phyloP scores from a whole-genome alignment of 2,113 vertebrate genomes.

The Macquaria australasica region DNA sequence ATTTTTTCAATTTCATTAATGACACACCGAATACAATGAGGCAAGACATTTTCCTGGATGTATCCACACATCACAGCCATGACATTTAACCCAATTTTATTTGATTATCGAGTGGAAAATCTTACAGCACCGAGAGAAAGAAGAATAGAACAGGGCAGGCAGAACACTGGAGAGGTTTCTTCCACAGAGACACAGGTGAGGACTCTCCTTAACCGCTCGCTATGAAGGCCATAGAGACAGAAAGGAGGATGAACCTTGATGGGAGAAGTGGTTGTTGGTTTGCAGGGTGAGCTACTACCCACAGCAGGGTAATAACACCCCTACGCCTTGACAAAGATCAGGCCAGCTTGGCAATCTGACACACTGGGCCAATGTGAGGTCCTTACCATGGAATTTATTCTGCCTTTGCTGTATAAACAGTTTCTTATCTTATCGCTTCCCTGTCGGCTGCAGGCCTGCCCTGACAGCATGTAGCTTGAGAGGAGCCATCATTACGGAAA shows the following conservation, averaged over 20 bases:
- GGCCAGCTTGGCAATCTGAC: conserved; percentile 42
- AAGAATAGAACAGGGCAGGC: conserved; percentile 5
- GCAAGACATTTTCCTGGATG: conserved; percentile 7
- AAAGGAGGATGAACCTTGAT: not conserved
- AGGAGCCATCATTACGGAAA: conserved; percentile 62
- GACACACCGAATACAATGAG: conserved; percentile 1
- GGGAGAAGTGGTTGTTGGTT: conserved; percentile 39
- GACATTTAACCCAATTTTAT: conserved; percentile 46
- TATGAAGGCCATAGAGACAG: conserved; percentile 10
- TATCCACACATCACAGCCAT: conserved; percentile 37
- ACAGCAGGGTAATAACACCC: conserved; percentile 43
- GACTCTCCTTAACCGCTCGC: conserved; percentile 15
- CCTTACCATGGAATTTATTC: conserved; percentile 51
- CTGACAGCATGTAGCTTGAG: conserved; percentile 37
- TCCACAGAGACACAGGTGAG: conserved; percentile 12
- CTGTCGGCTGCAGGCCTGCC: conserved; percentile 42
- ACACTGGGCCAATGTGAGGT: conserved; percentile 28
- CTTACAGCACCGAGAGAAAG: not conserved
- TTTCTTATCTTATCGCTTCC: conserved; percentile 61
- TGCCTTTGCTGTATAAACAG: conserved; percentile 63
- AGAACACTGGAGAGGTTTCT: conserved; percentile 15
- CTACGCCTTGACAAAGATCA: conserved; percentile 44
- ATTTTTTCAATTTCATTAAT: conserved; percentile 40
- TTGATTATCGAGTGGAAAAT: conserved; percentile 13
- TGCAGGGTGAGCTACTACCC: conserved; percentile 24